Conservation (phyloP, 1,140 invertebrate species). For the Hermetia illucens region DNA sequence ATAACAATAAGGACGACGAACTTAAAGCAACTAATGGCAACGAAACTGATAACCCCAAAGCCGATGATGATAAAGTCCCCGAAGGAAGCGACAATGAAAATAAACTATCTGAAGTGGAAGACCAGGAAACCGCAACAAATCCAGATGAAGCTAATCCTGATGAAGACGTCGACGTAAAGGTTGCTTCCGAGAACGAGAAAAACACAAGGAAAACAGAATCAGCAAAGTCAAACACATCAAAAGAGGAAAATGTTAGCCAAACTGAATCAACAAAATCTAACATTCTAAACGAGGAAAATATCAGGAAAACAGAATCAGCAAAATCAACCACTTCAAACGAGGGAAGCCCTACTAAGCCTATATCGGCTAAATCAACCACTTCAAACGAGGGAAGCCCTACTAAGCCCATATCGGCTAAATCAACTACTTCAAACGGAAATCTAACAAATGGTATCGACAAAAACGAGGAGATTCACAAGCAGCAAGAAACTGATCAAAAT, state of each 20-base stretch:
- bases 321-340: too few species aligned
- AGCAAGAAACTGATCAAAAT: too few species aligned
- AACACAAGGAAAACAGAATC: slow-evolving; percentile 3
- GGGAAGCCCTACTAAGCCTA: too few species aligned
- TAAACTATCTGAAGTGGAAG: slow-evolving; percentile 2
- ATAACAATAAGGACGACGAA: slow-evolving; percentile 11
- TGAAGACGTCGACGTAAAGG: slow-evolving; percentile 7
- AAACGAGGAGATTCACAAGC: background rate
- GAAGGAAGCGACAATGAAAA: slow-evolving; percentile 7
- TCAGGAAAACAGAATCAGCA: too few species aligned
- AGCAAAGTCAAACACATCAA: too few species aligned
- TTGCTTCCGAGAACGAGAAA: slow-evolving; percentile 5
- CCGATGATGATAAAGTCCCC: slow-evolving; percentile 5
- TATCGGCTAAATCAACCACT: too few species aligned
- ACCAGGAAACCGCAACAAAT: slow-evolving; percentile 3
- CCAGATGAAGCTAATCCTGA: slow-evolving; percentile 7
- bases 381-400: too few species aligned
- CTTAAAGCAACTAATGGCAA: slow-evolving; percentile 10
- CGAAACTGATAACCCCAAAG: background rate
- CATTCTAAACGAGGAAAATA: too few species aligned
- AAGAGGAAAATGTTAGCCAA: too few species aligned
- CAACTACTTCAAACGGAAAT: too few species aligned
- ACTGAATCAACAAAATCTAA: too few species aligned
- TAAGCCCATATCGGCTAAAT: too few species aligned
- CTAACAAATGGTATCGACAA: background rate